phyloP scores from a whole-genome alignment of 2,888 invertebrate species.

The Amorpha juglandis region DNA sequence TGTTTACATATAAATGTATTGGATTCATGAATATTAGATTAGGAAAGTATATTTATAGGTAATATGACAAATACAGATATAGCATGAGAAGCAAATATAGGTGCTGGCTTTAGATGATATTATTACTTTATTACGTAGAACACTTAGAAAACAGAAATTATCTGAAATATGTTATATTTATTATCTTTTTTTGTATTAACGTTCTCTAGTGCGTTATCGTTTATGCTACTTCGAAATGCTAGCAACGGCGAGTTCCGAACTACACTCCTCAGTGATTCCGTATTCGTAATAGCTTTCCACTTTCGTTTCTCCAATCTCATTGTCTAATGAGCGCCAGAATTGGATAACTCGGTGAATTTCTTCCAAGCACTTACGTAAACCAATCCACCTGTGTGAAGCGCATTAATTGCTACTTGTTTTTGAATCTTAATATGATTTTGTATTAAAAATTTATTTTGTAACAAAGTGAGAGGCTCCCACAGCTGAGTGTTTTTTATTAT shows the following conservation, averaged over 20 bases:
- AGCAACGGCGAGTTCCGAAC: conserved; percentile 37
- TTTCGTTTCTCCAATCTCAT: conserved; percentile 80
- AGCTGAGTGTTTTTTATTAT: conserved; percentile 44
- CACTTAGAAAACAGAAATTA: background rate
- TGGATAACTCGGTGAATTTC: conserved; percentile 79
- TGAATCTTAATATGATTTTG: conserved; percentile 61
- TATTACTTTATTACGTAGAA: background rate
- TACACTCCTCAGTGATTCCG: conserved; percentile 51
- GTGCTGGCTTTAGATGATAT: background rate
- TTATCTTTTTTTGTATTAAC: no score
- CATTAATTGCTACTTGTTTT: conserved; percentile 71
- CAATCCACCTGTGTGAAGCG: conserved; percentile 70
- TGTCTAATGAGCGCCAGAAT: conserved; percentile 72
- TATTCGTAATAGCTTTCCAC: conserved; percentile 78
- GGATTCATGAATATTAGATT: conserved; percentile 38
- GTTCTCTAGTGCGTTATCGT: no score
- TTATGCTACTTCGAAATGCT: conserved; percentile 36
- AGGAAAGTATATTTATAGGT: conserved; percentile 35
- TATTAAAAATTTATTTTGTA: conserved; percentile 69
- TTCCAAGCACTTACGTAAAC: conserved; percentile 75
- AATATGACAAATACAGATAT: background rate
- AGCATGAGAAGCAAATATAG: background rate
- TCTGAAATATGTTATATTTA: conserved; percentile 4
- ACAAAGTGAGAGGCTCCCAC: conserved; percentile 64
- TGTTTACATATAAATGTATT: conserved; percentile 39